These are phyloP conservation scores for Ceratina japonica DNA, from an alignment of 1,140 invertebrate species.

Conservation along the genomic window DNA sequence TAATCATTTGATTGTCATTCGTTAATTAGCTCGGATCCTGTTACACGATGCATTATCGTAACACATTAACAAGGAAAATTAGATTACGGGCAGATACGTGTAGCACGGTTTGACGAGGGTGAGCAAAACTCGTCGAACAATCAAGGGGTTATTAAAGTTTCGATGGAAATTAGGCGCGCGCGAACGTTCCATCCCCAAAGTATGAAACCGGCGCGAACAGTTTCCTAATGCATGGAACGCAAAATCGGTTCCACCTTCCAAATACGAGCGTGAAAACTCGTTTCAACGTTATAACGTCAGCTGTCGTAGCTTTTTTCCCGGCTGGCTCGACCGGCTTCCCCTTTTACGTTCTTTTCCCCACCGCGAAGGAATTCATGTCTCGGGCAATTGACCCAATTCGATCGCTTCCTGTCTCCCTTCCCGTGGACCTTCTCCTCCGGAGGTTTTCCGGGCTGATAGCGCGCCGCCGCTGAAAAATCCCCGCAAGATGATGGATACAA, in stretches of 20 bases:
- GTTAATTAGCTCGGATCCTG: not conserved
- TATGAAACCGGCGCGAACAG: not conserved
- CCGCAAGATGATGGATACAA: not conserved
- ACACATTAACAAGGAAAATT: not conserved
- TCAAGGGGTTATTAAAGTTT: slow-evolving; percentile 7
- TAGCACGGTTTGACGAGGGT: not conserved
- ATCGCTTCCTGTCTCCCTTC: not conserved
- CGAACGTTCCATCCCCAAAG: not conserved
- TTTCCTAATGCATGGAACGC: slow-evolving; percentile 9
- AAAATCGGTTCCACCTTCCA: slow-evolving; percentile 2
- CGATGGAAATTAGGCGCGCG: slow-evolving; percentile 4
- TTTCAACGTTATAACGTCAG: slow-evolving; percentile 1
- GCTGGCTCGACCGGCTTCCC: not conserved
- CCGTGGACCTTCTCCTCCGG: no score
- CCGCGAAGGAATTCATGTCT: slow-evolving; percentile 5
- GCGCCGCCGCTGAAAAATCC: not conserved
- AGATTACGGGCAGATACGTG: not conserved
- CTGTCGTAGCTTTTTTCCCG: not conserved
- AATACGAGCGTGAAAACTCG: slow-evolving; percentile 13
- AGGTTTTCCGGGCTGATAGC: not conserved
- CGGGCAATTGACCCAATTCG: slow-evolving; percentile 28
- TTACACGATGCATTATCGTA: not conserved
- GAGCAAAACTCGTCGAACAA: not conserved
- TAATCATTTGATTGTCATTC: no score
- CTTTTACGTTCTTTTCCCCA: not conserved